Evolutionary conservation across 2,797 vertebrate genomes (phyloP).

Genomic region (Carduelis carduelis): DNA sequence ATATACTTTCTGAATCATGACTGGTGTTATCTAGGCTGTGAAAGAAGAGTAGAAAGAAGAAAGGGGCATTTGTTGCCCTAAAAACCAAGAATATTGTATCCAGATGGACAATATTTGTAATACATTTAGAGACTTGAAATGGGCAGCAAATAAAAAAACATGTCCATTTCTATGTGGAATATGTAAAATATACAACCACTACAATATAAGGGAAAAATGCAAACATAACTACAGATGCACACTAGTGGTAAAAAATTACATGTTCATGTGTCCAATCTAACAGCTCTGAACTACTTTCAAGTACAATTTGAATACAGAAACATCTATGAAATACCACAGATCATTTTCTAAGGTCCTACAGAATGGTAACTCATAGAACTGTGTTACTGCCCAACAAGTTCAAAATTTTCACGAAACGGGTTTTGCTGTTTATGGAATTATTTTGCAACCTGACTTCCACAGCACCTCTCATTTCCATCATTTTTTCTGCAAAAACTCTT

Average conservation of each 20-base stretch:
- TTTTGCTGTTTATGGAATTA: neutral
- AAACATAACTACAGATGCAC: neutral
- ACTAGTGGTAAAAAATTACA: neutral
- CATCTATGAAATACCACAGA: neutral
- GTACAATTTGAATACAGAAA: neutral
- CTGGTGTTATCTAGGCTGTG: neutral
- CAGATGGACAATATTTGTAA: neutral
- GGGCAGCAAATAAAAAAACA: neutral
- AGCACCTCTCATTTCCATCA: rapidly evolving
- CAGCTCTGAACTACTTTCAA: neutral
- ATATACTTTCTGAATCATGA: neutral
- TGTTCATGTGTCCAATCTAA: neutral
- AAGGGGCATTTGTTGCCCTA: neutral
- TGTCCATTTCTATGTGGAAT: neutral
- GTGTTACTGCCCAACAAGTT: neutral
- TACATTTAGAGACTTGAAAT: neutral
- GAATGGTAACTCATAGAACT: neutral
- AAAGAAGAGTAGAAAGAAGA: neutral
- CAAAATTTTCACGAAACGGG: neutral
- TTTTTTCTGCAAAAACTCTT: neutral
- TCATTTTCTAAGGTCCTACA: neutral
- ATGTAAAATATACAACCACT: neutral
- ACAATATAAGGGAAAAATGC: neutral
- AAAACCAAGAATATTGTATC: neutral
- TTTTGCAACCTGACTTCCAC: neutral